Evolutionary conservation across 2,113 vertebrate genomes (phyloP).

Genomic region (Tupaia tana): DNA sequence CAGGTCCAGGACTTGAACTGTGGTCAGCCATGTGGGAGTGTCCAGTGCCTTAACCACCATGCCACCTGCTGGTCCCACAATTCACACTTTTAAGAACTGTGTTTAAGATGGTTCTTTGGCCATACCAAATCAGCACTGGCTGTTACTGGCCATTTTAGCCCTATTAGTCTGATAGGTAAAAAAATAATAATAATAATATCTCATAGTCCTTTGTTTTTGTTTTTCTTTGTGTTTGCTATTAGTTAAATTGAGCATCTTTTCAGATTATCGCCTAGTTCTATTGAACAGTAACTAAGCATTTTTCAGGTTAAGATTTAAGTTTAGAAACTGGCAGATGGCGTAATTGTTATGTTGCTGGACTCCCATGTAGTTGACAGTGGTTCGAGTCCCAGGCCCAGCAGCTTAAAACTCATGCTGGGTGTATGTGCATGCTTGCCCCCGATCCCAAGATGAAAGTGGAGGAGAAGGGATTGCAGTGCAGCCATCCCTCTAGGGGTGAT

Average conservation of each 20-base stretch:
- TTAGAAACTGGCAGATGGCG: background rate
- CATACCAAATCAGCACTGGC: background rate
- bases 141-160: conserved; percentile 12
- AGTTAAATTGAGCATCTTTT: conserved; percentile 34
- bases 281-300: background rate
- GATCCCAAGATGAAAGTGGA: too few species aligned
- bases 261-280: conserved; percentile 21
- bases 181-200: background rate
- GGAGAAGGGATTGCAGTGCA: too few species aligned
- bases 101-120: background rate
- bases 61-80: background rate
- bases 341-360: too few species aligned
- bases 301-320: background rate
- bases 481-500: too few species aligned
- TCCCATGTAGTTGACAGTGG: too few species aligned
- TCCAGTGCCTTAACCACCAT: too few species aligned
- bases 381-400: too few species aligned
- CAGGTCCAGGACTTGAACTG: too few species aligned
- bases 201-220: conserved; percentile 8
- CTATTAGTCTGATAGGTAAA: background rate
- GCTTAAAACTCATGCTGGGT: too few species aligned
- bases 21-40: too few species aligned
- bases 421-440: too few species aligned
- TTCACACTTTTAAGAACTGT: background rate
- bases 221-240: background rate